phyloP scores from a whole-genome alignment of 1,140 invertebrate genomes.

The Drosophila tristis region DNA sequence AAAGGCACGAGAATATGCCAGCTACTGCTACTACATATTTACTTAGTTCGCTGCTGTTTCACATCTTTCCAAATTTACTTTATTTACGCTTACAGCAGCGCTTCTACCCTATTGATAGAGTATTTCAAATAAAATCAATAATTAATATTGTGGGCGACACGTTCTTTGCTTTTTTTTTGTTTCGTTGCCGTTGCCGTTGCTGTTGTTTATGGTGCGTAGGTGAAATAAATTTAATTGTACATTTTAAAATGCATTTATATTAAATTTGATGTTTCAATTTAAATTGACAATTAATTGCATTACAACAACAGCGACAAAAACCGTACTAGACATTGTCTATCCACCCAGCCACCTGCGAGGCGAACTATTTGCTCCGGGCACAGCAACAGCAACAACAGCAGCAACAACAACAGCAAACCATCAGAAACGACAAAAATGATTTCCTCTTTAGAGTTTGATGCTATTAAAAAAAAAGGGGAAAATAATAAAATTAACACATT shows the following conservation, averaged over 20 bases:
- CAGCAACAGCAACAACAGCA: neutral
- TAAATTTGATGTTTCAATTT: conserved; percentile 80
- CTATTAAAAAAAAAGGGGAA: conserved; percentile 29
- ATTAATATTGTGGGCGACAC: conserved; percentile 60
- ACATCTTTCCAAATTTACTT: neutral
- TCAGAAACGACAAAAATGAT: conserved; percentile 14
- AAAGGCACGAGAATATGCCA: neutral
- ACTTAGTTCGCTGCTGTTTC: too few relatives aligned
- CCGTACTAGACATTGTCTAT: conserved; percentile 31
- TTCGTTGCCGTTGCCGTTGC: conserved; percentile 2
- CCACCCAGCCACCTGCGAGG: neutral
- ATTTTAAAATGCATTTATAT: conserved; percentile 76
- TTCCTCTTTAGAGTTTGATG: conserved; percentile 49
- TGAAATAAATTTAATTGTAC: conserved; percentile 75
- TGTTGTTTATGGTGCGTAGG: conserved; percentile 34
- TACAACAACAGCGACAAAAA: conserved; percentile 53
- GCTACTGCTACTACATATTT: too few relatives aligned
- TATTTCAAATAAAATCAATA: conserved; percentile 70
- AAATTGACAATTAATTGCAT: conserved; percentile 78
- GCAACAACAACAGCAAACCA: neutral
- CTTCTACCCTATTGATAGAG: conserved; percentile 5
- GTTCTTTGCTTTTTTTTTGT: conserved; percentile 11
- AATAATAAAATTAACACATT: conserved; percentile 46
- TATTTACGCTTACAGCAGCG: neutral
- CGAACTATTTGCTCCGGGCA: conserved; percentile 33